Base-by-base conservation (phyloP, 2,113 vertebrate species). In the Platysteira castanea region DNA sequence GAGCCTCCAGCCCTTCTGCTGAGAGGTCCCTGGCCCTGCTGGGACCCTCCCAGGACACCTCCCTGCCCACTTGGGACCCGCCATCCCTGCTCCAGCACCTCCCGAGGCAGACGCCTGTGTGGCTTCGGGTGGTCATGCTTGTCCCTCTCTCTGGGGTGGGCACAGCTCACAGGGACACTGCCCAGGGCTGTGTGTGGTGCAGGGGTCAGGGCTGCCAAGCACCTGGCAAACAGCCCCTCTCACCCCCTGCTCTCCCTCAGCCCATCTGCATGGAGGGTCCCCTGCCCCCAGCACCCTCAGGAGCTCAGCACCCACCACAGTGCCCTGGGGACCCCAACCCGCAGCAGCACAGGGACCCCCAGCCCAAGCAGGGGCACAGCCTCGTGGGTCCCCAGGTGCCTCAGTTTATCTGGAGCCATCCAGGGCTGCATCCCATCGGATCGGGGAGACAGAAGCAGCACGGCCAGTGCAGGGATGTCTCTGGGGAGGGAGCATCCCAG, bases 101-200 rank as follows among this genome's bases (percentile, higher is more conserved):
- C 30, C 64, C 0, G 0, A 44, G 0, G 12, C 65, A 42, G n/a
- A 30, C 0, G 0, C 11, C 47, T 4, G 35, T 26, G 39, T 2
- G 37, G 13, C 59, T 35, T 31, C 13, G 0, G 1, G 65, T 15
- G 41, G 1, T 30, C 28, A 1, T 6, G 9, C 17, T 13, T 7
- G 41, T n/a, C 27, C 57, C 52, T 52, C 47, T 4, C 1, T 17
- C 53, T 7, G 4, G 41, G 31, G 18, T 1, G 2, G 59, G 41
- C 49, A 5, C 1, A 0, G 17, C 52, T 31, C 47, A 10, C 39
- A 3, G 39, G 65, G 35, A 12, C 7, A 16, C 9, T 46, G 84
- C 31, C 41, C 15, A 3, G 60, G 13, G 30, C 57, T 19, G 22
- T 37, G 53, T 7, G 22, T 11, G 2, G 10, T 6, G 26, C 6